Percentiles rank a stretch among this genome's conserved stretches.
Conservation (phyloP, 2,888 invertebrate genomes). For the Pegoplata infirma region DNA sequence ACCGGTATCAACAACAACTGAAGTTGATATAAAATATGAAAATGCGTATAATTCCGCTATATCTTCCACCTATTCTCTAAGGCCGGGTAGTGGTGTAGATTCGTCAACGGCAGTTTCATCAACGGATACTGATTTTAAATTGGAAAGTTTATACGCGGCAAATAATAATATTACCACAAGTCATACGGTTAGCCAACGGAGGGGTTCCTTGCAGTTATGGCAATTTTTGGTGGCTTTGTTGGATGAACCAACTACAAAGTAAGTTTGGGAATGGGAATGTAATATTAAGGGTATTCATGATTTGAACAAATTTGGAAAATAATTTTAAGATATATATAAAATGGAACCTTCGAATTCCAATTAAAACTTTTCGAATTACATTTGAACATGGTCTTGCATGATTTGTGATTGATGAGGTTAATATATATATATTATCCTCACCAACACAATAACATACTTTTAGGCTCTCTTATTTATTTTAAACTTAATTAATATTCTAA, state of each 20-base stretch:
- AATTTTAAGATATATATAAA: too few species aligned
- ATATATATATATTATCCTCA: too few species aligned
- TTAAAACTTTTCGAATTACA: too few species aligned
- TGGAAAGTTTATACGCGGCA: constrained; percentile 74
- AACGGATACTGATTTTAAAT: constrained; percentile 75
- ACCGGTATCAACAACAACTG: constrained; percentile 66
- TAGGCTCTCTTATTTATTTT: too few species aligned
- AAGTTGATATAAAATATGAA: constrained; percentile 74
- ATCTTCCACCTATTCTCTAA: constrained; percentile 75
- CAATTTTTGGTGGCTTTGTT: constrained; percentile 93
- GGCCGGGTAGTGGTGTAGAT: constrained; percentile 71
- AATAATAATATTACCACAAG: constrained; percentile 72
- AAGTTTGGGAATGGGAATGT: too few species aligned
- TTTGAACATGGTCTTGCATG: too few species aligned
- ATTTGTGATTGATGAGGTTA: too few species aligned
- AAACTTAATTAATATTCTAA: too few species aligned
- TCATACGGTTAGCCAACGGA: constrained; percentile 80
- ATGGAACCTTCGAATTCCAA: too few species aligned
- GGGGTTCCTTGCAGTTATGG: constrained; percentile 95
- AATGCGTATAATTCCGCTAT: constrained; percentile 75
- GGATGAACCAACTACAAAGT: constrained; percentile 82
- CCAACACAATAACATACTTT: too few species aligned
- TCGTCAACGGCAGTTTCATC: constrained; percentile 74
- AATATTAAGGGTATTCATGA: too few species aligned
- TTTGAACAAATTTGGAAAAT: too few species aligned